Percentiles rank a stretch among this genome's conserved stretches.
These are phyloP conservation scores for Anguilla anguilla DNA, from an alignment of 2,797 vertebrate genomes.

Conservation along the genomic window DNA sequence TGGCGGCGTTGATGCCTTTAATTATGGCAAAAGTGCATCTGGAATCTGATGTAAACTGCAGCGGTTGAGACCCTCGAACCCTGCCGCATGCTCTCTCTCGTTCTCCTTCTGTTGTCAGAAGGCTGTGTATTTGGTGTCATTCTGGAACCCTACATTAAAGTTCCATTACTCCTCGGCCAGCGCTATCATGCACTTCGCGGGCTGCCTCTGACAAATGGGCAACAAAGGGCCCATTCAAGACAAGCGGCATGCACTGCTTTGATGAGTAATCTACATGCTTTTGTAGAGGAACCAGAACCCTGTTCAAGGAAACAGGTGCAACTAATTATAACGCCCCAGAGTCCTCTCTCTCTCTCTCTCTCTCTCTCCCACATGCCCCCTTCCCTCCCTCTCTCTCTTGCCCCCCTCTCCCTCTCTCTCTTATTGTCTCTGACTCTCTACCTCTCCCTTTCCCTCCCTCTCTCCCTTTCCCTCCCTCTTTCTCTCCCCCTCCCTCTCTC, in stretches of 20 bases:
- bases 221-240: conserved; percentile 81
- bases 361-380: background rate
- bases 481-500: conserved; percentile 41
- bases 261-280: conserved; percentile 80
- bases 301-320: conserved; percentile 84
- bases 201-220: conserved; percentile 71
- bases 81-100: conserved; percentile 43
- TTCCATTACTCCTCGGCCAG: conserved; percentile 59
- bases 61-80: conserved; percentile 43
- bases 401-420: conserved; percentile 41
- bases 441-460: conserved; percentile 43
- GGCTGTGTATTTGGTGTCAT: conserved; percentile 35
- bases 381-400: conserved; percentile 44
- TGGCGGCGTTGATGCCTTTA: background rate
- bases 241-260: conserved; percentile 69
- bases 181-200: conserved; percentile 70
- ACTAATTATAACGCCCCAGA: conserved; percentile 77
- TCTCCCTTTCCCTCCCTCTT: conserved; percentile 45
- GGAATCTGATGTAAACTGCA: conserved; percentile 38
- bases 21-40: background rate
- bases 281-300: conserved; percentile 78
- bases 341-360: conserved; percentile 45
- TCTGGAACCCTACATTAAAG: conserved; percentile 51
- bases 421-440: too few species aligned
- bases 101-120: conserved; percentile 43